Evolutionary conservation across 1,140 invertebrate species (phyloP).

Genomic region (Formica exsecta): DNA sequence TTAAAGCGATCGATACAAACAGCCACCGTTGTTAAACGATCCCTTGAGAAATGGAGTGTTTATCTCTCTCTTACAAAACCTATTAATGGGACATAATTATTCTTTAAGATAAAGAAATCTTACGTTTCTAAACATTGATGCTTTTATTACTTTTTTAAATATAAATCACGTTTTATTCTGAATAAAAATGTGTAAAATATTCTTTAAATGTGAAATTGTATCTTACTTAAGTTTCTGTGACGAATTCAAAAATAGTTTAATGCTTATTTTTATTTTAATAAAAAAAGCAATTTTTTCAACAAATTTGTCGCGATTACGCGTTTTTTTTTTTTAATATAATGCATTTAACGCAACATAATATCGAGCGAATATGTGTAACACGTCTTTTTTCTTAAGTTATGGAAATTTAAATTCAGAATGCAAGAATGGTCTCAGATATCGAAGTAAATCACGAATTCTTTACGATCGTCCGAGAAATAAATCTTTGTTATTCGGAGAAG

Average conservation of each 20-base stretch:
- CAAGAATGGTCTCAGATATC: neutral
- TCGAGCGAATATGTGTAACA: neutral
- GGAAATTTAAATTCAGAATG: neutral
- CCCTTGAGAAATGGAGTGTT: neutral
- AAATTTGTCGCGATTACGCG: neutral
- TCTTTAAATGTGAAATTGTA: neutral
- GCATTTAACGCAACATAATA: neutral
- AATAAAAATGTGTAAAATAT: neutral
- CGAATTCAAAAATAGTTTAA: neutral
- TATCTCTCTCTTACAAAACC: conserved; percentile 13
- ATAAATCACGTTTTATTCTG: neutral
- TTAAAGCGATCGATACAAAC: conserved; percentile 21
- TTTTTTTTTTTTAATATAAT: neutral
- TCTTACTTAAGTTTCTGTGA: neutral
- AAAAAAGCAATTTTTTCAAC: too few species aligned
- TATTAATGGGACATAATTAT: neutral
- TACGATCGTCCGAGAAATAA: conserved; percentile 41
- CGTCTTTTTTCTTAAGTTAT: neutral
- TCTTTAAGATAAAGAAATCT: conserved; percentile 4
- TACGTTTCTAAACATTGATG: neutral
- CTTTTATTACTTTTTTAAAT: neutral
- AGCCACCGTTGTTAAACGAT: conserved; percentile 19
- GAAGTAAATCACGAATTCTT: conserved; percentile 9
- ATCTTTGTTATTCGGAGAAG: conserved; percentile 38
- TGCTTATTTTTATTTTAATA: neutral